Percentiles rank a stretch among this genome's conserved stretches.
Evolutionary conservation across 2,113 vertebrate genomes (phyloP).

Genomic region (Upupa epops): DNA sequence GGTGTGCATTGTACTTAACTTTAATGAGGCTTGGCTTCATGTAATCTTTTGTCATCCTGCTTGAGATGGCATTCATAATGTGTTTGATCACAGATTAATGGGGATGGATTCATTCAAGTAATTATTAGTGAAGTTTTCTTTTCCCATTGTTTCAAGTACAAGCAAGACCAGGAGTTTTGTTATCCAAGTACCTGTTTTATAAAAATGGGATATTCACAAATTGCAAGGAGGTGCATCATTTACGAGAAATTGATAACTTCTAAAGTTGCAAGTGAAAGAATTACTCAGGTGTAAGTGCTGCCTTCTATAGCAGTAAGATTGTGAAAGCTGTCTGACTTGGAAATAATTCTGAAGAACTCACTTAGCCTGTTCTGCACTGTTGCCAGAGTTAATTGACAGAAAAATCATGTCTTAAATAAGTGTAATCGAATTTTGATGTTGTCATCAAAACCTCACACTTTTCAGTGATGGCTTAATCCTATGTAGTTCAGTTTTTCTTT

Average conservation of each 20-base stretch:
- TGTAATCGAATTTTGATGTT: neutral
- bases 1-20: neutral
- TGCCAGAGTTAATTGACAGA: neutral
- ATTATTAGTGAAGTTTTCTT: neutral
- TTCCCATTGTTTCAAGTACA: neutral
- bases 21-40: neutral
- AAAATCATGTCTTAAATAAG: neutral
- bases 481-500: neutral
- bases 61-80: neutral
- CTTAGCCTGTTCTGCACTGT: neutral
- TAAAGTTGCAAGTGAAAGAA: neutral
- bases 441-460: neutral
- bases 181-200: neutral
- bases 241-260: neutral
- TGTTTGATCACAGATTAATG: neutral
- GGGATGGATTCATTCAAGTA: neutral
- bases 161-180: rapidly evolving
- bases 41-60: neutral
- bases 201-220: neutral
- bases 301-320: neutral
- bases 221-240: neutral
- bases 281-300: neutral
- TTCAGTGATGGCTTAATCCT: neutral
- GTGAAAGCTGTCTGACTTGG: neutral
- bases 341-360: neutral